phyloP scores from a whole-genome alignment of 2,113 vertebrate species.

The Theropithecus gelada region DNA sequence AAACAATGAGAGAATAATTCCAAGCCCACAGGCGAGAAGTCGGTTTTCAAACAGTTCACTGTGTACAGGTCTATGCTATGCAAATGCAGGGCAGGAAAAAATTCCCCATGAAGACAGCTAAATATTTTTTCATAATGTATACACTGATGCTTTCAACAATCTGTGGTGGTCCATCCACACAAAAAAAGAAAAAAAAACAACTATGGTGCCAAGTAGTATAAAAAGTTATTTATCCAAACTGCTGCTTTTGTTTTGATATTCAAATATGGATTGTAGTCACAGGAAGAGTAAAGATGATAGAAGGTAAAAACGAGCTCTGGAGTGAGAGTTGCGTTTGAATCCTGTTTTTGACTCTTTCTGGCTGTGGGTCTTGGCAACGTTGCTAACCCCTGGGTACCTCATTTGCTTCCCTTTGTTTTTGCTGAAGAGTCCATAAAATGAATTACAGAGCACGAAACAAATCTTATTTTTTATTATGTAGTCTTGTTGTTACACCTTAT shows the following conservation, averaged over 20 bases:
- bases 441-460: background rate
- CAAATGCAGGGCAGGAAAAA: background rate
- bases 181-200: background rate
- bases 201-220: background rate
- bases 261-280: background rate
- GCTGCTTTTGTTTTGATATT: background rate
- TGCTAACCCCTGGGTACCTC: background rate
- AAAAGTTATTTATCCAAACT: background rate
- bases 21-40: background rate
- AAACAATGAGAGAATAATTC: constrained; percentile 49
- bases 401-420: background rate
- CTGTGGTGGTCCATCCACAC: background rate
- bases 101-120: background rate
- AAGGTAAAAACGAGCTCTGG: background rate
- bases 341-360: background rate
- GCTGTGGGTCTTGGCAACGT: background rate
- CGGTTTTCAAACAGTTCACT: background rate
- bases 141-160: constrained; percentile 6
- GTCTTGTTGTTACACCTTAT: background rate
- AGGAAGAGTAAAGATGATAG: background rate
- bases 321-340: background rate
- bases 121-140: background rate
- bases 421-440: background rate
- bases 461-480: background rate
- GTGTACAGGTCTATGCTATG: background rate